These are phyloP conservation scores for Holacanthus passer DNA, from an alignment of 2,113 vertebrate species.

Conservation along the genomic window DNA sequence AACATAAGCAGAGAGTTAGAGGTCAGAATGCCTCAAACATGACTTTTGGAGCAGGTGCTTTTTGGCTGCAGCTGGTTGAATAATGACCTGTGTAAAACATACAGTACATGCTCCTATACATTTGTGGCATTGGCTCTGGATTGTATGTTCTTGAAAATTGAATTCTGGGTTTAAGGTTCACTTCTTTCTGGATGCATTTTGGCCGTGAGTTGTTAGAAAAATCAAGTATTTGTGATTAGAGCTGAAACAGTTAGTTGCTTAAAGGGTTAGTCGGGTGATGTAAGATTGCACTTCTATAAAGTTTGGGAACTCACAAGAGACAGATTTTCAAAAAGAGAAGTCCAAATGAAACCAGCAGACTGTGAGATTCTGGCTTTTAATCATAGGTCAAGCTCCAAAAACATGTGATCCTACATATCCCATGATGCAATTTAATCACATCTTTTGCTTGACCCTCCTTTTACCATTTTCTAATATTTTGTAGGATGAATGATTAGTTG, in stretches of 20 bases:
- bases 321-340: background rate
- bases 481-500: background rate
- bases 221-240: background rate
- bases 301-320: background rate
- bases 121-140: conserved; percentile 6
- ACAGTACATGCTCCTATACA: background rate
- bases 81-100: conserved; percentile 40
- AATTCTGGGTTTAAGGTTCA: background rate
- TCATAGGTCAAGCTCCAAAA: background rate
- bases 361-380: background rate
- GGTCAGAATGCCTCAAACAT: conserved; percentile 66
- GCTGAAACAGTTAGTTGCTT: background rate
- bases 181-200: background rate
- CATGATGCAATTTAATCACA: background rate
- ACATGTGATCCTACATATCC: background rate
- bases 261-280: background rate
- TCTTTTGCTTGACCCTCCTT: background rate
- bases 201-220: too few species aligned
- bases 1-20: conserved; percentile 44
- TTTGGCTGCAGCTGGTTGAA: conserved; percentile 47
- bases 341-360: background rate
- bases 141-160: background rate
- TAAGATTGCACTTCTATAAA: background rate
- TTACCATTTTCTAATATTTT: background rate
- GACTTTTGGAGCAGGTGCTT: conserved; percentile 64